phyloP scores from a whole-genome alignment of 2,888 invertebrate genomes.

The Nomada goodeniana region DNA sequence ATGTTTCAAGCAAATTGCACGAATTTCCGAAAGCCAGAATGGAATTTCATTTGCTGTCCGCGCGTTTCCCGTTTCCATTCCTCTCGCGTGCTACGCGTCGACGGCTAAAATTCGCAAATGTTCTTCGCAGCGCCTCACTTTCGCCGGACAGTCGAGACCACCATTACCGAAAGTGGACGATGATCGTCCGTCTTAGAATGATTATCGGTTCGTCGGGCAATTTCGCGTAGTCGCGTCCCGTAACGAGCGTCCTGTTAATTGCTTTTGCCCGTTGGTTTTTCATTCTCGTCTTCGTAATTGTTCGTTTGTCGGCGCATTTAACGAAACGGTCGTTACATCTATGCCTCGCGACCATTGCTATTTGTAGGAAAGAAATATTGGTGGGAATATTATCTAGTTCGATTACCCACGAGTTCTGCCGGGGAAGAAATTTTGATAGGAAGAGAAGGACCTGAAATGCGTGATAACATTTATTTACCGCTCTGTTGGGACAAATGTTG shows the following conservation, averaged over 20 bases:
- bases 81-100: background rate
- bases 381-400: background rate
- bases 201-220: conserved; percentile 62
- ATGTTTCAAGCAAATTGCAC: background rate
- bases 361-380: background rate
- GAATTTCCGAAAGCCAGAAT: background rate
- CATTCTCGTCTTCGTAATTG: conserved; percentile 27
- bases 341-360: no score
- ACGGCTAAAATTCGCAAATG: conserved; percentile 10
- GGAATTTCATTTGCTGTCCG: background rate
- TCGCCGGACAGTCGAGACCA: conserved; percentile 28
- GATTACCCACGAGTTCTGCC: no score
- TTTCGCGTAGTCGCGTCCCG: conserved; percentile 54
- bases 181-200: conserved; percentile 49
- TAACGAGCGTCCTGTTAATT: conserved; percentile 74
- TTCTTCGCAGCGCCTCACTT: conserved; percentile 26
- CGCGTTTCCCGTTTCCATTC: background rate
- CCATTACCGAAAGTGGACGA: conserved; percentile 40
- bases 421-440: no score
- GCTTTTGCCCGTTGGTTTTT: conserved; percentile 55
- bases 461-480: background rate
- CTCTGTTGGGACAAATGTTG: background rate
- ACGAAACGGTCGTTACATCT: background rate
- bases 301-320: background rate
- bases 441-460: no score